Conservation (phyloP, 2,113 vertebrate species). For the Carassius auratus region DNA sequence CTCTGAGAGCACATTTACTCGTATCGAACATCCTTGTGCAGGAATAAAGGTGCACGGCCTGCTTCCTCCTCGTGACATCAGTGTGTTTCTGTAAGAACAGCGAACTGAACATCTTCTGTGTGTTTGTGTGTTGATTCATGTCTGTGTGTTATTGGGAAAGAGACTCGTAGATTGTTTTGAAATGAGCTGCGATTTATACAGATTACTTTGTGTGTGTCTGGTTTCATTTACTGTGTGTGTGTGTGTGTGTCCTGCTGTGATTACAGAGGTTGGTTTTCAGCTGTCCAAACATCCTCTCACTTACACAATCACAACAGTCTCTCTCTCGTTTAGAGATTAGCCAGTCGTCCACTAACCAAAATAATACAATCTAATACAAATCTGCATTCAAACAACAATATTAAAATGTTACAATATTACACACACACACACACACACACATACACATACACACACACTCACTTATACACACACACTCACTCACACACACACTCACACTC, state of each 20-base stretch:
- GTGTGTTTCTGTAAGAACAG: neutral
- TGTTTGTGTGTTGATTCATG: neutral
- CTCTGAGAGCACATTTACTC: neutral
- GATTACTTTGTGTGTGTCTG: slow-evolving; percentile 15
- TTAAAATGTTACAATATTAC: neutral
- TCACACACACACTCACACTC: too few species aligned
- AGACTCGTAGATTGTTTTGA: neutral
- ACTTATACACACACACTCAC: too few species aligned
- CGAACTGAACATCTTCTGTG: neutral
- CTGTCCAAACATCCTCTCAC: slow-evolving; percentile 48
- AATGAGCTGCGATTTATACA: neutral
- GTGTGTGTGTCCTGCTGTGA: slow-evolving; percentile 34
- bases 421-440: neutral
- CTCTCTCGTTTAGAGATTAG: neutral
- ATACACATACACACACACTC: too few species aligned
- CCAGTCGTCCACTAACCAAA: too few species aligned
- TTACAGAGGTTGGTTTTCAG: slow-evolving; percentile 30
- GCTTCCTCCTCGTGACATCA: neutral
- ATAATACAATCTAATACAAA: too few species aligned
- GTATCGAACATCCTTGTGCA: neutral
- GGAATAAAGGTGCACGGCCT: neutral
- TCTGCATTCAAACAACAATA: too few species aligned
- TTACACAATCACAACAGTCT: slow-evolving; percentile 31
- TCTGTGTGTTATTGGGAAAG: slow-evolving; percentile 24
- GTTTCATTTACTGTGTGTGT: neutral